Conservation (phyloP, 2,797 vertebrate genomes). For the Sus cebifrons region DNA sequence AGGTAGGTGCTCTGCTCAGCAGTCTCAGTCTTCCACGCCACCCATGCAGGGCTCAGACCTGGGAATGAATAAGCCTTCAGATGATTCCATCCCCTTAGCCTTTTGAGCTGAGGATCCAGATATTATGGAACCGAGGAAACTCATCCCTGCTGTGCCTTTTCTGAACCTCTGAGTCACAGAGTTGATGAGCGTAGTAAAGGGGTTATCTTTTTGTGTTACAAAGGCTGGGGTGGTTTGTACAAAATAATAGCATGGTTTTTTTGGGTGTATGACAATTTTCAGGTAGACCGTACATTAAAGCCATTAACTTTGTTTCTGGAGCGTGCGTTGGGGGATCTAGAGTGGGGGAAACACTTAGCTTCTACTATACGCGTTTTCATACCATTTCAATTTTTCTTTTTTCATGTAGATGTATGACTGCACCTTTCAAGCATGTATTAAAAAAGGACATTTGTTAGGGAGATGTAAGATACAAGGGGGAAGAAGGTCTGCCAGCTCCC, state of each 20-base stretch:
- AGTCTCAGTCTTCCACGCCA: background rate
- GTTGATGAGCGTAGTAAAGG: background rate
- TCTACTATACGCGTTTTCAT: background rate
- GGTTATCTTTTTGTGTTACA: background rate
- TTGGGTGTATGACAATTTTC: background rate
- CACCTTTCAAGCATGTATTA: background rate
- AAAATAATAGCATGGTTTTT: background rate
- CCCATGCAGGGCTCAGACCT: background rate
- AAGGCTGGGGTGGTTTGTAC: background rate
- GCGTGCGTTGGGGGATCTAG: background rate
- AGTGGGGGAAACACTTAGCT: background rate
- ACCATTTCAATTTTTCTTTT: background rate
- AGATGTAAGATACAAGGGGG: background rate
- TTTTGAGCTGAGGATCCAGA: conserved; percentile 6
- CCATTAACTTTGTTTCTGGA: background rate
- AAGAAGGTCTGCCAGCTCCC: background rate
- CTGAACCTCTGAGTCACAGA: conserved; percentile 5
- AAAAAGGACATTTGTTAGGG: background rate
- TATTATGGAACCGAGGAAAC: background rate
- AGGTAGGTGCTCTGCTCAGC: background rate
- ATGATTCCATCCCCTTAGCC: background rate
- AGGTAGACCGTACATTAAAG: background rate
- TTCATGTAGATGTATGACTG: background rate
- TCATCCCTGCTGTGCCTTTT: background rate
- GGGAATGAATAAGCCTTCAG: background rate